A percentile compares a stretch with the other conserved stretches of the same genome.
Evolutionary conservation across 2,797 vertebrate species (phyloP).

Genomic region (Schizothorax lantsangensis): DNA sequence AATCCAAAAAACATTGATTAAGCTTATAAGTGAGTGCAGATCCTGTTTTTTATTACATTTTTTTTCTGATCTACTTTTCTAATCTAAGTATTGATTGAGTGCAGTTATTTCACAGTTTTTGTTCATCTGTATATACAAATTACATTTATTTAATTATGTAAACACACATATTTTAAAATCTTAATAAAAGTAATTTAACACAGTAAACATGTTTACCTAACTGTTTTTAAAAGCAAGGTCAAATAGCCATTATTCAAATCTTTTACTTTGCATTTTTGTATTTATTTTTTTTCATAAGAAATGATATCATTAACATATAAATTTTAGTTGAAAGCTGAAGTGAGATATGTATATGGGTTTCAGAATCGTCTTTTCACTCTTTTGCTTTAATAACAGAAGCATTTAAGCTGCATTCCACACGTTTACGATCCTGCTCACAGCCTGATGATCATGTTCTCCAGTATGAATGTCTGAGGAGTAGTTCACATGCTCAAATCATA

Average conservation of each 20-base stretch:
- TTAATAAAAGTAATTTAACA: too few species aligned
- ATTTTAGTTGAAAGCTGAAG: not conserved
- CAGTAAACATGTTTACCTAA: too few species aligned
- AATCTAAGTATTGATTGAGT: too few species aligned
- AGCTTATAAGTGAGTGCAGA: not conserved
- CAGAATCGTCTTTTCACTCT: too few species aligned
- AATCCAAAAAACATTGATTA: not conserved
- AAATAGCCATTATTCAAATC: not conserved
- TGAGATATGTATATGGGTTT: not conserved
- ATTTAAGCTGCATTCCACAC: not conserved
- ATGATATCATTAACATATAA: not conserved
- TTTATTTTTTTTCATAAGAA: not conserved
- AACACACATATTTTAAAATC: too few species aligned
- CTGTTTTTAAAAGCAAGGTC: too few species aligned
- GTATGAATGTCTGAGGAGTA: not conserved
- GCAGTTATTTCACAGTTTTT: too few species aligned
- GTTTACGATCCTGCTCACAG: not conserved
- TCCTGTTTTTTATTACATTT: not conserved
- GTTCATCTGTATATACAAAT: too few species aligned
- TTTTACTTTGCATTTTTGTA: not conserved
- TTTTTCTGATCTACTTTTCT: too few species aligned
- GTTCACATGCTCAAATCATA: not conserved
- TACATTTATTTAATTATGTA: too few species aligned
- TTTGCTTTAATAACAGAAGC: not conserved
- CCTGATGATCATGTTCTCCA: not conserved